These are phyloP conservation scores for Synanthedon andrenaeformis DNA, from an alignment of 2,888 invertebrate species.

Conservation along the genomic window DNA sequence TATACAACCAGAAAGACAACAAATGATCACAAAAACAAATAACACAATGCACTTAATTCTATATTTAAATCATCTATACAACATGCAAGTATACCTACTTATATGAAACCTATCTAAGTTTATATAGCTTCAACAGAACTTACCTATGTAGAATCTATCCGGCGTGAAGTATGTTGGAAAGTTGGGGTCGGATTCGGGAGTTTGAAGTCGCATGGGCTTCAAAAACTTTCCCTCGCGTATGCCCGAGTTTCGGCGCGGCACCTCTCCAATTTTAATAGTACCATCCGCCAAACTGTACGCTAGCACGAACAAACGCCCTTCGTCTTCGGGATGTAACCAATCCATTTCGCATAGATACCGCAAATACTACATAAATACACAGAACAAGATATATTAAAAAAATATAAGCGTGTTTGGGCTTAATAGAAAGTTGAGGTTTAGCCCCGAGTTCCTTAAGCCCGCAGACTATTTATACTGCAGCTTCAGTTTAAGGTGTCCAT, in stretches of 20 bases:
- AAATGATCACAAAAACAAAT: too few relatives aligned
- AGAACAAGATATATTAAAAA: neutral
- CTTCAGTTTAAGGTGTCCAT: too few relatives aligned
- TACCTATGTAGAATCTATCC: conserved; percentile 83
- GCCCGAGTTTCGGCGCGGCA: conserved; percentile 80
- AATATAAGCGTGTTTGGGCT: neutral
- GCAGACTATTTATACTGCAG: too few relatives aligned
- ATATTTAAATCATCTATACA: too few relatives aligned
- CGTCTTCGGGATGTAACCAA: conserved; percentile 82
- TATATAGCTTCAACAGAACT: conserved; percentile 3
- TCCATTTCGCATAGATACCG: conserved; percentile 84
- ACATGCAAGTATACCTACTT: too few relatives aligned
- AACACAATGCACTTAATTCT: too few relatives aligned
- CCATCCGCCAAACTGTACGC: conserved; percentile 83
- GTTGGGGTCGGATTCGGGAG: conserved; percentile 76
- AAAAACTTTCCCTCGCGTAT: conserved; percentile 82
- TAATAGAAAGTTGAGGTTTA: too few relatives aligned
- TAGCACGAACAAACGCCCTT: conserved; percentile 79
- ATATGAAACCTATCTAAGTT: too few relatives aligned
- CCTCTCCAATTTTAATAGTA: conserved; percentile 79
- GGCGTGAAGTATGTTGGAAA: conserved; percentile 83
- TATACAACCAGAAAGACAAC: too few relatives aligned
- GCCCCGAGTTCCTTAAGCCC: too few relatives aligned
- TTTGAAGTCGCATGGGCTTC: conserved; percentile 73
- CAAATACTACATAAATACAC: conserved; percentile 51